Base-by-base conservation (phyloP, 2,113 vertebrate species). In the Callipepla squamata region DNA sequence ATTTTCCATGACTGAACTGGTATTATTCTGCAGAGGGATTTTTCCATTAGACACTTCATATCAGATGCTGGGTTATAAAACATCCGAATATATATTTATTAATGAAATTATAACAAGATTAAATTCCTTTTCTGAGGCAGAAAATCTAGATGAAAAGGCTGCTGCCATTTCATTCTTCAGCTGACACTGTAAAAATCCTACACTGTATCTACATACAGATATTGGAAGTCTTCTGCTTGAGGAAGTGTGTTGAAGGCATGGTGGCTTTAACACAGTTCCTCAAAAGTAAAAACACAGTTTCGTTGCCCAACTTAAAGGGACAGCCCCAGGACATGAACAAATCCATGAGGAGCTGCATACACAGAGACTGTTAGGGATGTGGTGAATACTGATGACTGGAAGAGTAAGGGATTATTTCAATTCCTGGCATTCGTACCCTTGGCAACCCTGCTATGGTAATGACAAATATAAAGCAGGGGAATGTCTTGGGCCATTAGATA, bases 1-100 rank as follows among this genome's bases (percentile, higher is more conserved):
- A 87, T 91, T 96, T 95, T 95, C 90, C 80, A 73, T 90, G 40
- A 65, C 30, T 45, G 73, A 72, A 84, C 25, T 70, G 18, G 5
- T 70, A 78, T 57, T 91, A 92, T 91, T 67, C 47, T 59, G 28
- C 40, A 51, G 14, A 93, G 11, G 6, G 18, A 72, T 83, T 95
- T 95, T 95, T 91, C 76, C 45, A 51, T 93, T 83, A 83, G 83
- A 47, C 9, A 32, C 75, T 83, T 51, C 28, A 1, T 62, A 22
- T 87, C 36, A 80, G 76, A 79, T 58, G 15, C 8, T 89, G 45
- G 26, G 48, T 76, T 62, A 58, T 26, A 69, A 96, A 87, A 10
- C 11, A 65, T 8, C 42, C 3, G 11, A 44, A 80, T n/a, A 78
- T 80, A 28, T 19, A 75, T 77, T 74, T 89, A 48, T 67, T 63